Base-by-base conservation (phyloP, 2,113 vertebrate genomes). In the Sceloporus undulatus region DNA sequence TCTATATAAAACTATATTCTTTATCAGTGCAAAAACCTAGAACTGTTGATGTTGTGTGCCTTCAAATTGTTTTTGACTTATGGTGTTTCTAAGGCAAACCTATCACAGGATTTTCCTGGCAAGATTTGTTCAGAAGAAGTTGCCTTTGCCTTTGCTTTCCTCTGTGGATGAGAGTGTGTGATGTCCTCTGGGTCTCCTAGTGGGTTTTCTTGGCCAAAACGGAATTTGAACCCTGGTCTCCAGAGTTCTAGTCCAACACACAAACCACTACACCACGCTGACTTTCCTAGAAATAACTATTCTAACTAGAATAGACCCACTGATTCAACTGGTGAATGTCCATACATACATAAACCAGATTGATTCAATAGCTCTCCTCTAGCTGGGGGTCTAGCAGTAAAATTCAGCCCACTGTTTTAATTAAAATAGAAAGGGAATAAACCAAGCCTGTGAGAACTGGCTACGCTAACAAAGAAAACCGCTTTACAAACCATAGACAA, bases 401-500 rank as follows among this genome's bases (percentile, higher is more conserved):
- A 62, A 62, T 62, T 14, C 59, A 62, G 13, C 14, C 79, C 74
- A n/a, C 34, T 62, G 0, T 1, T 40, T 2, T 86, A 14, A 25
- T 82, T 77, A 73, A 9, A 77, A 34, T n/a, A 59, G 25, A 52
- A 16, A 48, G 21, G 56, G 52, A 21, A 23, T 2, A 29, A 11
- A 73, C 42, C 29, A 38, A 48, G 25, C 29, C 59, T 77, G 77
- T 88, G 71, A 86, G 79, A 90, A 77, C 0, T 14, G 78, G 86
- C 82, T 21, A 21, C 54, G 74, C 11, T 0, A 38, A 79, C 48
- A 56, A 73, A 86, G n/a, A 79, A 48, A 81, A 75, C 74, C 78
- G 70, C 81, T 10, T 21, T 86, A 78, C 66, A 0, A 70, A 71
- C 0, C 34, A 40, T 34, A 38, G 34, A 42, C 14, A 85, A 13